Evolutionary conservation across 1,140 invertebrate genomes (phyloP).

Genomic region (Acromyrmex charruanus): DNA sequence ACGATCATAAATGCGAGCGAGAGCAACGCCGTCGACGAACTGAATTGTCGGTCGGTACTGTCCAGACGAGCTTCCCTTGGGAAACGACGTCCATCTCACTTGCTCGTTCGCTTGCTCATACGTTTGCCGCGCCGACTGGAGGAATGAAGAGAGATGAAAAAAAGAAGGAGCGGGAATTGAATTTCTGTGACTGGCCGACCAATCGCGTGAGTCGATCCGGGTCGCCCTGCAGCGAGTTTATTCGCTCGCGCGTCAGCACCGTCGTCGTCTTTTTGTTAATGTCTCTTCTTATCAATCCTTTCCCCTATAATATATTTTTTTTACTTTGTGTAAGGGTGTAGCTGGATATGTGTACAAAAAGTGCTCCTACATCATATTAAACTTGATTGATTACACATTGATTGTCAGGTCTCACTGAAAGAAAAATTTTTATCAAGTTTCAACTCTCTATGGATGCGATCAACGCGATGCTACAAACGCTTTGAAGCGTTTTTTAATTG

Average conservation of each 20-base stretch:
- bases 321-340: no score
- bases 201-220: constrained; percentile 27
- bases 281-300: no score
- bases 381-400: no score
- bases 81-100: constrained; percentile 38
- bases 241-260: constrained; percentile 16
- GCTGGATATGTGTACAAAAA: no score
- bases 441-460: no score
- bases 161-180: constrained; percentile 58
- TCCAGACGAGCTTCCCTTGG: constrained; percentile 63
- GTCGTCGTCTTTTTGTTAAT: not conserved
- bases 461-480: no score
- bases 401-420: no score
- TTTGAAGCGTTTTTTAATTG: no score
- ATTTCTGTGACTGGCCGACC: constrained; percentile 56
- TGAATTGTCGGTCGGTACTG: constrained; percentile 16
- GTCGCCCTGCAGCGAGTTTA: not conserved
- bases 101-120: not conserved
- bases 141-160: constrained; percentile 16
- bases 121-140: not conserved
- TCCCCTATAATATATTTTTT: no score
- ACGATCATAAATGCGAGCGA: constrained; percentile 41
- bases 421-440: no score
- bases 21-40: constrained; percentile 62
- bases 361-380: no score